Evolutionary conservation across 1,140 invertebrate species (phyloP).

Genomic region (Brachionus angularis): DNA sequence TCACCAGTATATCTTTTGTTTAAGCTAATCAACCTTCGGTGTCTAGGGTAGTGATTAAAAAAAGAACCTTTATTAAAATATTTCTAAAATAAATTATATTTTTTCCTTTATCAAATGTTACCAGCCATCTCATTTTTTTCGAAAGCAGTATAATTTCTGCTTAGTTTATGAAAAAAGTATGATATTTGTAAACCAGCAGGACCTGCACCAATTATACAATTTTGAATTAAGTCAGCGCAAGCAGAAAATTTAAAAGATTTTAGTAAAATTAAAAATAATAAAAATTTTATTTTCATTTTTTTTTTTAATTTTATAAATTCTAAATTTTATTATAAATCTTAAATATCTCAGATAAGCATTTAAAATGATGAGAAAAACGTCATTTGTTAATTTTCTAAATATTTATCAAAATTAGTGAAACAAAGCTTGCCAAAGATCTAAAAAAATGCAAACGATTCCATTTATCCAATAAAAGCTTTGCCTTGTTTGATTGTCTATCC

Average conservation of each 20-base stretch:
- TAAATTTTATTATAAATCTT: not conserved
- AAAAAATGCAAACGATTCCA: not conserved
- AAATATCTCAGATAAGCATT: not conserved
- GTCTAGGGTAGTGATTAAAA: conserved; percentile 58
- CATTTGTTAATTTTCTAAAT: not conserved
- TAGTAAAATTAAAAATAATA: not conserved
- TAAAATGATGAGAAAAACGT: not conserved
- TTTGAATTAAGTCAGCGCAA: not conserved
- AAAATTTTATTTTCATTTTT: not conserved
- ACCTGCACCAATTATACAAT: conserved; percentile 60
- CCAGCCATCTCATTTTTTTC: conserved; percentile 57
- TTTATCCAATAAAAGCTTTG: not conserved
- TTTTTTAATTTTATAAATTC: not conserved
- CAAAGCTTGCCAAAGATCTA: not conserved
- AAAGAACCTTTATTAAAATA: no score
- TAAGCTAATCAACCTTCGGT: conserved; percentile 60
- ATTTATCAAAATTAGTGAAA: not conserved
- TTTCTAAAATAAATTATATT: no score
- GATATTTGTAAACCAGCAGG: conserved; percentile 59
- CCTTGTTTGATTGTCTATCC: conserved; percentile 1
- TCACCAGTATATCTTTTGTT: conserved; percentile 60
- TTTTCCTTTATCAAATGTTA: no score
- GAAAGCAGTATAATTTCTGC: conserved; percentile 58
- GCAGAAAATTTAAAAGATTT: not conserved
- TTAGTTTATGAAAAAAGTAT: conserved; percentile 53